Percentiles rank a stretch among this genome's conserved stretches.
Conservation (phyloP, 2,888 invertebrate genomes). For the Magallana nippona region DNA sequence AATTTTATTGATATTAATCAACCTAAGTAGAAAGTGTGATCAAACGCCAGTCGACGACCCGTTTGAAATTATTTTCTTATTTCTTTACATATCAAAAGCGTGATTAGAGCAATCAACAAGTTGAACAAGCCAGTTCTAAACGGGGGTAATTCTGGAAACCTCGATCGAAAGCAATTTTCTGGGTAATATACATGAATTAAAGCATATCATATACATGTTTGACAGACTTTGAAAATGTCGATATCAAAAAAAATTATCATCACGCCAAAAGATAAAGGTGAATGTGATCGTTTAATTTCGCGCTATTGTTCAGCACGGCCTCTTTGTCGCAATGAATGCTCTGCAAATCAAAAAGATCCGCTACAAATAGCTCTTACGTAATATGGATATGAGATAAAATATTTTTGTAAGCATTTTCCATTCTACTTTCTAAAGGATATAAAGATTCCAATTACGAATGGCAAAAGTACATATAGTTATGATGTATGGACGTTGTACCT, state of each 20-base stretch:
- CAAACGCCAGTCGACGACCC: neutral
- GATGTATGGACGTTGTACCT: too few species aligned
- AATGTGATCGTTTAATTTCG: too few species aligned
- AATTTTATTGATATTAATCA: neutral
- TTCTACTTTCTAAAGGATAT: too few species aligned
- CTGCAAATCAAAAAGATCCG: too few species aligned
- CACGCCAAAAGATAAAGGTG: neutral
- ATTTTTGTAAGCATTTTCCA: too few species aligned
- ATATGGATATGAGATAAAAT: too few species aligned
- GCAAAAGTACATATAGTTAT: too few species aligned
- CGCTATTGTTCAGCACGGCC: too few species aligned
- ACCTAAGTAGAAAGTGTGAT: conserved; percentile 20
- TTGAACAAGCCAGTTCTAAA: neutral
- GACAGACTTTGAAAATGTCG: neutral
- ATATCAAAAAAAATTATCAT: conserved; percentile 4
- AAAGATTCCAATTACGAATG: too few species aligned
- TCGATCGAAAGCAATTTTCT: neutral
- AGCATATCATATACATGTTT: conserved; percentile 14
- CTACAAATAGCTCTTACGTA: too few species aligned
- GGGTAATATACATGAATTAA: conserved; percentile 25
- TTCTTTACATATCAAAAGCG: conserved; percentile 13
- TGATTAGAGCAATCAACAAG: neutral
- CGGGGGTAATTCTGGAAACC: neutral
- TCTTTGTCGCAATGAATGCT: too few species aligned
- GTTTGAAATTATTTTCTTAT: neutral